Percentiles rank a stretch among this genome's conserved stretches.
Evolutionary conservation across 2,888 invertebrate genomes (phyloP).

Genomic region (Argynnis bischoffii): DNA sequence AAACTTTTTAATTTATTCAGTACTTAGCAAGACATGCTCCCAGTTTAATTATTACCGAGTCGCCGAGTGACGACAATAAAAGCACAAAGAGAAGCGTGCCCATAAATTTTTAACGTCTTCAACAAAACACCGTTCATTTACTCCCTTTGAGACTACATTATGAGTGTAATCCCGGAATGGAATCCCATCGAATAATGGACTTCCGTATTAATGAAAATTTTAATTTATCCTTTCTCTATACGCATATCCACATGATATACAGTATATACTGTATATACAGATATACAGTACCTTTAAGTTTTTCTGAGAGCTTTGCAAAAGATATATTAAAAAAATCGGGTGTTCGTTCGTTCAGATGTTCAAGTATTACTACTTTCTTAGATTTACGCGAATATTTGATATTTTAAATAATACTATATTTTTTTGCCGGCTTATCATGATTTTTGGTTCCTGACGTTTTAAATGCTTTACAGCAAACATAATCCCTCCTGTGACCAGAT

Average conservation of each 20-base stretch:
- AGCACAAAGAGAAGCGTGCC: constrained; percentile 60
- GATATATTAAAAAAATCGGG: too few species aligned
- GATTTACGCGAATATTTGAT: too few species aligned
- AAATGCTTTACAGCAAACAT: too few species aligned
- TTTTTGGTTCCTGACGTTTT: too few species aligned
- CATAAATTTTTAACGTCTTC: constrained; percentile 76
- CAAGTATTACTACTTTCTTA: too few species aligned
- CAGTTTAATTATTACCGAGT: constrained; percentile 48
- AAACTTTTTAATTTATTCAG: constrained; percentile 48
- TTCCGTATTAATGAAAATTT: constrained; percentile 29
- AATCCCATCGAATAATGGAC: constrained; percentile 35
- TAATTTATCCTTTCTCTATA: constrained; percentile 17
- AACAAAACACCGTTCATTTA: constrained; percentile 63
- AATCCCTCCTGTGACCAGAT: too few species aligned
- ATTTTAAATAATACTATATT: too few species aligned
- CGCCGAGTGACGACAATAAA: constrained; percentile 58
- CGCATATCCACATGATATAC: not conserved
- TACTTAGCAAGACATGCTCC: constrained; percentile 44
- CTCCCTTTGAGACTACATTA: constrained; percentile 53
- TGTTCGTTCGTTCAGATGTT: too few species aligned
- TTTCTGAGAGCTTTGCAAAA: constrained; percentile 2
- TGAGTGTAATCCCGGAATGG: constrained; percentile 37
- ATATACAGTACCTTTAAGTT: not conserved
- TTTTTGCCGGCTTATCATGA: too few species aligned
- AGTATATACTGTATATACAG: too few species aligned